Evolutionary conservation across 2,797 vertebrate species (phyloP).

Genomic region (Melanogrammus aeglefinus): DNA sequence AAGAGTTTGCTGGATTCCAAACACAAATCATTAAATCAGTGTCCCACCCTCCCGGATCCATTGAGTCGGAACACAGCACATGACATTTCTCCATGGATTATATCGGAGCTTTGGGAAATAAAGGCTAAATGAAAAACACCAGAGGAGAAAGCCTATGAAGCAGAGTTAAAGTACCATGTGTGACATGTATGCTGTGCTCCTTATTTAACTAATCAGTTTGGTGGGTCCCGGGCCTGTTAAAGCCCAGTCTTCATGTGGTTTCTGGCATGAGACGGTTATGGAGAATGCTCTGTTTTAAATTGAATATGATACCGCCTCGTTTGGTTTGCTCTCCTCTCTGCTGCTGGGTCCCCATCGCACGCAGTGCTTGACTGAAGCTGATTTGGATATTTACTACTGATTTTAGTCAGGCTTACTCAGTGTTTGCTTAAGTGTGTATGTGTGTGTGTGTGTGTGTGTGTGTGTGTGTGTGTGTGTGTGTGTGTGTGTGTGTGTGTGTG

Average conservation of each 20-base stretch:
- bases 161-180: background rate
- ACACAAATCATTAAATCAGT: background rate
- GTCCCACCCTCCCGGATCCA: background rate
- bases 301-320: background rate
- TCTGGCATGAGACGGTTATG: background rate
- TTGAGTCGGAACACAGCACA: background rate
- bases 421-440: constrained; percentile 13
- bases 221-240: background rate
- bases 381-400: background rate
- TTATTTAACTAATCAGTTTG: background rate
- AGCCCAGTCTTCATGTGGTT: background rate
- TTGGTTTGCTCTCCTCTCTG: background rate
- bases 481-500: background rate
- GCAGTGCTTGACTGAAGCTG: background rate
- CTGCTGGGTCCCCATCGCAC: background rate
- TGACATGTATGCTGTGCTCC: background rate
- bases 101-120: background rate
- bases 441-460: constrained; percentile 11
- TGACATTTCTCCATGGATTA: background rate
- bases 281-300: background rate
- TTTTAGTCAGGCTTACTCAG: constrained; percentile 1
- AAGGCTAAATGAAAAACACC: background rate
- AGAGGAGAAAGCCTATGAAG: background rate
- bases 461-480: constrained; percentile 2
- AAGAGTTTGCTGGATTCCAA: background rate